Base-by-base conservation (phyloP, 1,140 invertebrate genomes). In the Diachasma alloeum region DNA sequence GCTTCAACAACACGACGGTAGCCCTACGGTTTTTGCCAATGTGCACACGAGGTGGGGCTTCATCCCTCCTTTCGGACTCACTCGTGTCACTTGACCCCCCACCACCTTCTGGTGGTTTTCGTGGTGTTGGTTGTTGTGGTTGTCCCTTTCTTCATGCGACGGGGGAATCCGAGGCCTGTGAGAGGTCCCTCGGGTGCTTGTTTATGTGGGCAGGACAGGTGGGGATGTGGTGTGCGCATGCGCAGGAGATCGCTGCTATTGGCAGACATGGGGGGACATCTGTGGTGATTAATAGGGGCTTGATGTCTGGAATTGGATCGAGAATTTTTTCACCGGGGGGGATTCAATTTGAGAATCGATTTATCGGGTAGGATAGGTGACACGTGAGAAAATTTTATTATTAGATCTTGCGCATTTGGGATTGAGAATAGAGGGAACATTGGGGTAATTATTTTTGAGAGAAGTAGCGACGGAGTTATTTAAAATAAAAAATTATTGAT, bases 11-110 rank as follows among this genome's bases (percentile, higher is more conserved):
- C 71, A 69, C 53, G 66, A 72, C 39, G 59, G 44, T 74, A 56
- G 73, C 59, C 39, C 71, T 63, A 10, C 13, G 46, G 67, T 37
- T 71, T 68, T 71, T 63, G 59, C 24, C 42, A 63, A 22, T 44
- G 53, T 53, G 19, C 72, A 71, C 42, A 74, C 66, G 39, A 76
- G 39, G 78, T 79, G 75, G 78, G 74, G 56, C 53, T 69, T 66
- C 24, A 66, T 26, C 42, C 63, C 46, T 46, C 22, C 74, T 46
- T n/a, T 44, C 10, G 26, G 19, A 42, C 66, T 71, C 44, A 71
- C 19, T 44, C 31, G 17, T 17, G 17, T 63, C 15, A 59, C 48
- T 73, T 19, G 11, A 3, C 22, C 13, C 9, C 22, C 17, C 19
- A 24, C 26, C 22, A 26, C 22, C 24, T 31, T 31, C 2, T 19